Base-by-base conservation (phyloP, 2,888 invertebrate genomes). In the Ennomos quercinarius region DNA sequence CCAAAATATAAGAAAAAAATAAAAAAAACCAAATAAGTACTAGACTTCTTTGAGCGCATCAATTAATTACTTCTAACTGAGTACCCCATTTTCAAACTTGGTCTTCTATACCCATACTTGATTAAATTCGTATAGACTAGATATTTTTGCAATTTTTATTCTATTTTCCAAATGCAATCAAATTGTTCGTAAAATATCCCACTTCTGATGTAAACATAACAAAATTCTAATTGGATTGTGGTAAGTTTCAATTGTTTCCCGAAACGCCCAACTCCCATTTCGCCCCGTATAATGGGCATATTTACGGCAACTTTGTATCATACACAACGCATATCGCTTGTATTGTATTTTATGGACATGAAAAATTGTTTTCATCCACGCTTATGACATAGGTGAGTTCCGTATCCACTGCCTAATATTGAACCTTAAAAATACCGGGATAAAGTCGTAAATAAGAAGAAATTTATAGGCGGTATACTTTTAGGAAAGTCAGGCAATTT, bases 281-380 rank as follows among this genome's bases (percentile, higher is more conserved):
- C 1, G 17, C 10, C 35, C n/a, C 17, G 36, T 37, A 43, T 43
- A 43, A 58, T 48, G 48, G 43, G 11, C 39, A 40, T 51, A 51
- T 47, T 55, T 51, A 51, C 47, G 17, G 35, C 39, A 51, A 54
- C 41, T 48, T 54, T 59, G 58, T 53, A 44, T 57, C 57, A 57
- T 61, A 54, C 54, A 53, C 44, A 38, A 43, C 39, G 11, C 45
- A 43, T 49, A 43, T 41, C 60, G 48, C 54, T 11, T 59, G 42
- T 44, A 41, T 55, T 63, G 52, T 57, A 13, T 40, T 42, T 46
- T 41, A 49, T 58, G 38, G 56, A 61, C 61, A 59, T 63, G 64
- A 63, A 38, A 61, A 51, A 67, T 67, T 62, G 58, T 57, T 47
- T 48, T 52, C 46, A 34, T 49, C 54, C 49, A 27, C 41, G 44